Evolutionary conservation across 2,888 invertebrate species (phyloP), one percentile per base, ranked within the genome.

Genomic region (Lycocerus yunnanus): DNA sequence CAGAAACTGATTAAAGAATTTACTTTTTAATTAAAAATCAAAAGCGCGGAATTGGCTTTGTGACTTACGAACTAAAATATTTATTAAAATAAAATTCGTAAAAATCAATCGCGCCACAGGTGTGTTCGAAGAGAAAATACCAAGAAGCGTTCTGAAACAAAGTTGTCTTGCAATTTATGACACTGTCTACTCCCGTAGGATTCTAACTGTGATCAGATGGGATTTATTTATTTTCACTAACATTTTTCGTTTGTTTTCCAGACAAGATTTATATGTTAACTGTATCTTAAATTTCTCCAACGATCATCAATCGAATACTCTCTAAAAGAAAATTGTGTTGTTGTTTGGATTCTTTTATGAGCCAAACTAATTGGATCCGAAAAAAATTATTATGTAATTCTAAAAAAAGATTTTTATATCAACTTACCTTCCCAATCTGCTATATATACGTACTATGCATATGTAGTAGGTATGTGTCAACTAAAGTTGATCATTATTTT

Each of bases 191-290:
- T 81, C 80, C 78, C 79, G 21, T 43, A 78, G 79, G 80, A 80
- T 75, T 67, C 69, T 72, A 66, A 75, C 74, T 78, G 77, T 79
- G 80, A 80, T 81, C 81, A 81, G 76, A 74, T 67, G 77, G 78
- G 78, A 80, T 81, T 80, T 81, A 82, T 80, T 80, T 81, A 81
- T 81, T 82, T 80, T 80, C 78, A 73, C 78, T 77, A 76, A 71
- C 77, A 77, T 80, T 78, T 78, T 79, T 80, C 80, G 78, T 80
- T 80, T 77, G 77, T 74, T 76, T 72, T 71, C 69, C 59, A 43
- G 61, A 59, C 24, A 67, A 78, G 79, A 81, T 81, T 81, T 81
- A 80, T 79, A 69, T 72, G 61, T 77, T 58, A 24, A 58, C 58
- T 65, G 70, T 60, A 76, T 69, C 73, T 76, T 76, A 76, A 76